Percentiles rank a stretch among this genome's conserved stretches.
Conservation (phyloP, 2,113 vertebrate species). For the Dipodomys stephensi region DNA sequence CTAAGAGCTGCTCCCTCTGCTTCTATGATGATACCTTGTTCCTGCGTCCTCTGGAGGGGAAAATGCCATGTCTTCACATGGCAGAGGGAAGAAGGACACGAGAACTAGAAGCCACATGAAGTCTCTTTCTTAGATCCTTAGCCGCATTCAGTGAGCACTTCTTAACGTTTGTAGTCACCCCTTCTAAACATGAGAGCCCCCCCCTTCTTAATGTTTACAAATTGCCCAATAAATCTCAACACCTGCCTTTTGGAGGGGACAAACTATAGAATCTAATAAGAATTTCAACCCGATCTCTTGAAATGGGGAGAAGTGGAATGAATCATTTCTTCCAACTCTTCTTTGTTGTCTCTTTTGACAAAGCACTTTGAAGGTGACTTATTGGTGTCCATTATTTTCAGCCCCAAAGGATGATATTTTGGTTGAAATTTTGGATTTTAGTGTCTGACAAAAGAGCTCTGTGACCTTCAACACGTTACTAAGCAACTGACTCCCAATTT, state of each 20-base stretch:
- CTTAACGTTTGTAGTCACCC: neutral
- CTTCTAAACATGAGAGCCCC: neutral
- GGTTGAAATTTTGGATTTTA: neutral
- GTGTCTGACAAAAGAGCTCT: neutral
- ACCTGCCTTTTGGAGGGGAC: neutral
- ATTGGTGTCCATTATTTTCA: neutral
- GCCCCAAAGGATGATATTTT: neutral
- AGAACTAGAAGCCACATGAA: neutral
- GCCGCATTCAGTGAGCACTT: neutral
- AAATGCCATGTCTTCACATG: neutral
- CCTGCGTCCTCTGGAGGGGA: neutral
- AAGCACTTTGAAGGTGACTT: neutral
- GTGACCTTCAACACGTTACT: neutral
- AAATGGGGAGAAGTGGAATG: too few relatives aligned
- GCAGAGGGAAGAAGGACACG: neutral
- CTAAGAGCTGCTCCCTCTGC: neutral
- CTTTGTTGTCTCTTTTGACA: neutral
- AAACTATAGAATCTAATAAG: neutral
- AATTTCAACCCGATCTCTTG: neutral
- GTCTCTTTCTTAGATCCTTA: neutral
- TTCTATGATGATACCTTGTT: neutral
- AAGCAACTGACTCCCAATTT: neutral
- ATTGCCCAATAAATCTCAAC: neutral
- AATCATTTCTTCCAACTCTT: neutral
- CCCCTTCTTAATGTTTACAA: neutral